These are phyloP conservation scores for Orthonyx spaldingii DNA, from an alignment of 2,113 vertebrate genomes.

Conservation along the genomic window DNA sequence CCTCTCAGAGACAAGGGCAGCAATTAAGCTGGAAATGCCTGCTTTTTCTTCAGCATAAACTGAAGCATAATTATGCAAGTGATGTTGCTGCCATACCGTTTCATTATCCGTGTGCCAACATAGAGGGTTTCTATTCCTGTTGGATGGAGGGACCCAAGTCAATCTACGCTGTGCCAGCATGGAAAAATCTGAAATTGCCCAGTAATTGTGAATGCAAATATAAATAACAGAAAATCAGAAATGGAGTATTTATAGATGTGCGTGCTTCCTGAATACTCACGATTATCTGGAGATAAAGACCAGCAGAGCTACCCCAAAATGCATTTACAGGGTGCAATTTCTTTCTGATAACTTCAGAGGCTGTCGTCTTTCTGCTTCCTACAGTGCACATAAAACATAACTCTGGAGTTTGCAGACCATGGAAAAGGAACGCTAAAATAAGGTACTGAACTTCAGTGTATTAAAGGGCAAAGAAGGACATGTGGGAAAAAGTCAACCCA, in stretches of 20 bases:
- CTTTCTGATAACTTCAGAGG: background rate
- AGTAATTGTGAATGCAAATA: background rate
- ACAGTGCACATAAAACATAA: background rate
- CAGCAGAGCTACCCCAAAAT: background rate
- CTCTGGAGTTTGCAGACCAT: background rate
- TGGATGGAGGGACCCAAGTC: background rate
- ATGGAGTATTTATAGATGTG: background rate
- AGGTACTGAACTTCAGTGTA: background rate
- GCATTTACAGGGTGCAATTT: background rate
- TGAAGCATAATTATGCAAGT: background rate
- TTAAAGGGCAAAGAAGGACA: background rate
- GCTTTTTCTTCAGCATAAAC: background rate
- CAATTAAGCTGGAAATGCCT: background rate
- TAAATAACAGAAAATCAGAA: background rate
- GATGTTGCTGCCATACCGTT: background rate
- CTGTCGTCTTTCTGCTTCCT: background rate
- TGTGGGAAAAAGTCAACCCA: background rate
- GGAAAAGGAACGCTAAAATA: background rate
- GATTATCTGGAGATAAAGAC: background rate
- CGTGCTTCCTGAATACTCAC: background rate
- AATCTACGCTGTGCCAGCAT: background rate
- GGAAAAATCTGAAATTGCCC: background rate
- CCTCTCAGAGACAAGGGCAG: background rate
- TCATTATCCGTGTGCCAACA: background rate
- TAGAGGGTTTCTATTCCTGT: background rate